A percentile compares a stretch with the other conserved stretches of the same genome.
phyloP scores from a whole-genome alignment of 2,113 vertebrate genomes.

The Bothrops jararaca region DNA sequence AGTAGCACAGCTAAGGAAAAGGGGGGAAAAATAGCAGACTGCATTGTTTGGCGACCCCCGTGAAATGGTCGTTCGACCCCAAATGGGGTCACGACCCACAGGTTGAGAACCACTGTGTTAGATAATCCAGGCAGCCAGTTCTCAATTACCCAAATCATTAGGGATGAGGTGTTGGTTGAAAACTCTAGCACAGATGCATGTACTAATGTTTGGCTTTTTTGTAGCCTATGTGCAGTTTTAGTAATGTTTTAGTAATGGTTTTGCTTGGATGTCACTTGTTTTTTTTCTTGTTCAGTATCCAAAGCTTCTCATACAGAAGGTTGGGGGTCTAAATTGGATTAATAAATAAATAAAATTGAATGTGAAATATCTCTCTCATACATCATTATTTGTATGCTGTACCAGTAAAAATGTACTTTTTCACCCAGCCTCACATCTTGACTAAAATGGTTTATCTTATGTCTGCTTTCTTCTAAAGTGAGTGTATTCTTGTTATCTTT shows the following conservation, averaged over 20 bases:
- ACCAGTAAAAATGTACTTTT: neutral
- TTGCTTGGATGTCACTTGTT: neutral
- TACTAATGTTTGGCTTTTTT: neutral
- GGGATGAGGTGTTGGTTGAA: neutral
- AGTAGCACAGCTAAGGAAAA: too few species aligned
- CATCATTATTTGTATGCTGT: neutral
- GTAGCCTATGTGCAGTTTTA: neutral
- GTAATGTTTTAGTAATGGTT: neutral
- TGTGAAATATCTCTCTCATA: neutral
- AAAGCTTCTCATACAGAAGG: neutral
- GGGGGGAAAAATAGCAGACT: too few species aligned
- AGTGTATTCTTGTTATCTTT: neutral
- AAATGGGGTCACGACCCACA: too few species aligned
- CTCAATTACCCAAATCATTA: neutral
- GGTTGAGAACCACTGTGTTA: too few species aligned
- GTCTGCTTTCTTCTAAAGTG: neutral
- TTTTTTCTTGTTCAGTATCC: neutral
- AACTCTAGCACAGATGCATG: neutral
- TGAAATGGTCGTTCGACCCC: too few species aligned
- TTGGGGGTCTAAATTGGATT: neutral
- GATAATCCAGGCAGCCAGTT: neutral
- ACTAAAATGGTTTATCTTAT: neutral
- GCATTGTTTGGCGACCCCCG: too few species aligned
- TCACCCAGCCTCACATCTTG: neutral
- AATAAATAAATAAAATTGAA: neutral